Conservation (phyloP, 2,797 vertebrate species). For the Mus caroli region DNA sequence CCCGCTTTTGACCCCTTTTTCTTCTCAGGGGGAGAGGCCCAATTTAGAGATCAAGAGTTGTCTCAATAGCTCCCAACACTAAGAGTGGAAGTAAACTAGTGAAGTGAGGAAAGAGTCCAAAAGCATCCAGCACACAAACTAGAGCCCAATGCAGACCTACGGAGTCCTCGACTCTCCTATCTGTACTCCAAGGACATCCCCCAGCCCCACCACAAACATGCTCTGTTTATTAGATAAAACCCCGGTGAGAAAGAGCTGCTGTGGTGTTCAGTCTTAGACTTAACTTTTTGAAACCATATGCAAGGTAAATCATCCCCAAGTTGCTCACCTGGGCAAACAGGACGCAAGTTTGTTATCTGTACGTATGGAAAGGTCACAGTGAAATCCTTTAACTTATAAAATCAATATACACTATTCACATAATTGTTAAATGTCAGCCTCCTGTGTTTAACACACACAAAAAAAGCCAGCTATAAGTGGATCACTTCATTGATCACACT, state of each 20-base stretch:
- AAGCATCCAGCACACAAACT: neutral
- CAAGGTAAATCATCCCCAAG: neutral
- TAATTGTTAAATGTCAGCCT: neutral
- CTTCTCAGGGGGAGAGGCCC: too few relatives aligned
- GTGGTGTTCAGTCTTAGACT: neutral
- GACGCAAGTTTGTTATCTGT: neutral
- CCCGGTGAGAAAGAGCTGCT: neutral
- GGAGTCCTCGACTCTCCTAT: too few relatives aligned
- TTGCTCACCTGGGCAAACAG: neutral
- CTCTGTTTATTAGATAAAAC: neutral
- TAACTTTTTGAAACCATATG: neutral
- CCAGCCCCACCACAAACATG: neutral
- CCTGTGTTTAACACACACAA: neutral
- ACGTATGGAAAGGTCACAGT: neutral
- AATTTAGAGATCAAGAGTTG: too few relatives aligned
- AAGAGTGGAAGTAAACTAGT: neutral
- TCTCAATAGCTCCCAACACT: too few relatives aligned
- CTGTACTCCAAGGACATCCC: neutral
- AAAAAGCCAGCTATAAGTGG: neutral
- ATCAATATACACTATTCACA: neutral
- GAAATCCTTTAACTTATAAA: neutral
- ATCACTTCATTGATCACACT: neutral
- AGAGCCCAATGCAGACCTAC: accelerated
- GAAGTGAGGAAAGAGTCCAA: neutral
- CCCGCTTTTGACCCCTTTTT: too few relatives aligned